phyloP scores from a whole-genome alignment of 2,797 vertebrate species.

The Triplophysa yarkandensis region DNA sequence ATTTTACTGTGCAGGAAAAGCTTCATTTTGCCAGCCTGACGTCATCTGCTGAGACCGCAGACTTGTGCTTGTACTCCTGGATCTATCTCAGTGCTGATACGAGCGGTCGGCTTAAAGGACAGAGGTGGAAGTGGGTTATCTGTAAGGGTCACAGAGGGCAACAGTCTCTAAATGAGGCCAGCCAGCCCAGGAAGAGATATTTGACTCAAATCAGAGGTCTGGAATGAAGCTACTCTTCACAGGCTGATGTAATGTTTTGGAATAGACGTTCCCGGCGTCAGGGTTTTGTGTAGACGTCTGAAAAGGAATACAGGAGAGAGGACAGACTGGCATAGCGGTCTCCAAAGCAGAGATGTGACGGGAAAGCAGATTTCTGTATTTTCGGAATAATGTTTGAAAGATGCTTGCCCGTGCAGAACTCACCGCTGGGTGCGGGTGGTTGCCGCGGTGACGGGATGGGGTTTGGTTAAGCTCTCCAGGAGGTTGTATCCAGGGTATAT shows the following conservation, averaged over 20 bases:
- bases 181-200: conserved; percentile 56
- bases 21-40: neutral
- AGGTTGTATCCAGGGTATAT: too few species aligned
- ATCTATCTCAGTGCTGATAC: conserved; percentile 23
- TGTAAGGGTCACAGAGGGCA: conserved; percentile 18
- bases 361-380: neutral
- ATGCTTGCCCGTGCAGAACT: neutral
- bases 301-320: conserved; percentile 26
- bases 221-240: conserved; percentile 47
- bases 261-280: conserved; percentile 20
- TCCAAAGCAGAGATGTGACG: conserved; percentile 12
- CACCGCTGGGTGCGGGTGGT: neutral
- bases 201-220: conserved; percentile 52
- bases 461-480: neutral
- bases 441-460: neutral
- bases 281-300: conserved; percentile 30
- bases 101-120: conserved; percentile 25
- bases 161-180: conserved; percentile 64
- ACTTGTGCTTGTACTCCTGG: conserved; percentile 21
- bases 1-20: too few species aligned
- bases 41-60: neutral
- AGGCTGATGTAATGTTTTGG: conserved; percentile 62
- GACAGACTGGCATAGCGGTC: neutral
- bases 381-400: neutral
- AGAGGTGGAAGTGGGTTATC: conserved; percentile 48